These are phyloP conservation scores for Hyles euphorbiae DNA, from an alignment of 1,140 invertebrate species.

Conservation along the genomic window DNA sequence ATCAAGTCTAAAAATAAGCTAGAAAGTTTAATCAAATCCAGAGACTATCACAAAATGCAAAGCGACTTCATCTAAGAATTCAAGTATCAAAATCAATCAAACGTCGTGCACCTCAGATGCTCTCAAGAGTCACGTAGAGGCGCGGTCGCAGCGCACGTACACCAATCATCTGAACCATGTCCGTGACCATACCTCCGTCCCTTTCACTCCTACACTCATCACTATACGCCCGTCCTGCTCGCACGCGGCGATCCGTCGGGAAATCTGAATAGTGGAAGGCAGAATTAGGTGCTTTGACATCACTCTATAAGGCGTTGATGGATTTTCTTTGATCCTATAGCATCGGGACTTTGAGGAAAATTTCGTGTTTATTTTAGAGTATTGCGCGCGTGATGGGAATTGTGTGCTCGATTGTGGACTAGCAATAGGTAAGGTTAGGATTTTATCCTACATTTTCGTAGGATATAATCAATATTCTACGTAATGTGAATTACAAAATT, in stretches of 20 bases:
- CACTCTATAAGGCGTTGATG: conserved; percentile 60
- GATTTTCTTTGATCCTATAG: conserved; percentile 52
- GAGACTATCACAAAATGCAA: neutral
- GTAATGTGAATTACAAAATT: too few relatives aligned
- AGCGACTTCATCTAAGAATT: neutral
- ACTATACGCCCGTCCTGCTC: conserved; percentile 31
- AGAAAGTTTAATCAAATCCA: too few relatives aligned
- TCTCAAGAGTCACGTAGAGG: conserved; percentile 63
- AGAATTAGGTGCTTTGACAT: conserved; percentile 71
- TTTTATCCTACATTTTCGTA: too few relatives aligned
- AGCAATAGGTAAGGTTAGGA: too few relatives aligned
- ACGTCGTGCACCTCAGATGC: conserved; percentile 16
- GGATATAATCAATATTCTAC: too few relatives aligned
- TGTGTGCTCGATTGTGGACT: too few relatives aligned
- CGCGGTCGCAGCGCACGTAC: conserved; percentile 67
- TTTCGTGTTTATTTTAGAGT: too few relatives aligned
- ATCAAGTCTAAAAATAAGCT: too few relatives aligned
- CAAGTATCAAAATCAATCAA: conserved; percentile 43
- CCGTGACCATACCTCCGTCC: conserved; percentile 56
- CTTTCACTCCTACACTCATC: conserved; percentile 24
- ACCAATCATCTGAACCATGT: conserved; percentile 68
- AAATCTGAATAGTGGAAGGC: conserved; percentile 61
- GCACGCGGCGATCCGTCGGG: conserved; percentile 50
- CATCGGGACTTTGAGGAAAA: conserved; percentile 8
- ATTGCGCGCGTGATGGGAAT: too few relatives aligned